Evolutionary conservation across 2,888 invertebrate species (phyloP).

Genomic region (Odontocerum albicorne): DNA sequence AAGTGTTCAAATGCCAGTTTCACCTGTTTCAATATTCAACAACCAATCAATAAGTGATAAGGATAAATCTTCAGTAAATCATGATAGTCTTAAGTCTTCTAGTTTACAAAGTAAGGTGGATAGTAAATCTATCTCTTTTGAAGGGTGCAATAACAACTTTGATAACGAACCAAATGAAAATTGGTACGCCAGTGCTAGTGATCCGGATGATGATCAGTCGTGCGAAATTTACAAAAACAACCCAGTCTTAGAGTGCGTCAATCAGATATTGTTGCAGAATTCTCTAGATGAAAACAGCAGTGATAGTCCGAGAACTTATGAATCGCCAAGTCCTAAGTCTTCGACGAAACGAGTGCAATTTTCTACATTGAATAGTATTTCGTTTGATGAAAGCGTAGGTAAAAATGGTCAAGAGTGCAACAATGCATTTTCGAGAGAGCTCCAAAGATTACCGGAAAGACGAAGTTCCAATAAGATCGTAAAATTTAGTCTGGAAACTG

Average conservation of each 20-base stretch:
- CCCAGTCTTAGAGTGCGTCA: slow-evolving; percentile 83
- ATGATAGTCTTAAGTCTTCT: no score
- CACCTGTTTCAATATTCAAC: slow-evolving; percentile 10
- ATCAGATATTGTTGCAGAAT: slow-evolving; percentile 80
- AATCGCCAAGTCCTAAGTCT: slow-evolving; percentile 53
- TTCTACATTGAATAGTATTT: slow-evolving; percentile 64
- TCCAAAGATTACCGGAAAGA: slow-evolving; percentile 46
- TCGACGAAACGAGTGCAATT: slow-evolving; percentile 63
- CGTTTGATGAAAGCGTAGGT: slow-evolving; percentile 54
- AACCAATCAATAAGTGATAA: slow-evolving; percentile 17
- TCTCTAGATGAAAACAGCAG: slow-evolving; percentile 62
- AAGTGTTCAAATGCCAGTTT: neutral
- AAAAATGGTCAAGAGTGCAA: slow-evolving; percentile 39
- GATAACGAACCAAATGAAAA: slow-evolving; percentile 65
- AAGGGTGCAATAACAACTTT: slow-evolving; percentile 35
- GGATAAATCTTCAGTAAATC: slow-evolving; percentile 47
- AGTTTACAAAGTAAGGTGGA: no score
- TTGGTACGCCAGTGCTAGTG: slow-evolving; percentile 80
- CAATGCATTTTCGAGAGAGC: slow-evolving; percentile 20
- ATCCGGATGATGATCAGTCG: slow-evolving; percentile 72
- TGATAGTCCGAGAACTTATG: slow-evolving; percentile 54
- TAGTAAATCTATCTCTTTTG: no score
- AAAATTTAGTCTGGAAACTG: slow-evolving; percentile 56
- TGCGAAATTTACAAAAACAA: slow-evolving; percentile 75
- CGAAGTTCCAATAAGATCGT: slow-evolving; percentile 53